Conservation (phyloP, 1,140 invertebrate species). For the Octopus bimaculoides region DNA sequence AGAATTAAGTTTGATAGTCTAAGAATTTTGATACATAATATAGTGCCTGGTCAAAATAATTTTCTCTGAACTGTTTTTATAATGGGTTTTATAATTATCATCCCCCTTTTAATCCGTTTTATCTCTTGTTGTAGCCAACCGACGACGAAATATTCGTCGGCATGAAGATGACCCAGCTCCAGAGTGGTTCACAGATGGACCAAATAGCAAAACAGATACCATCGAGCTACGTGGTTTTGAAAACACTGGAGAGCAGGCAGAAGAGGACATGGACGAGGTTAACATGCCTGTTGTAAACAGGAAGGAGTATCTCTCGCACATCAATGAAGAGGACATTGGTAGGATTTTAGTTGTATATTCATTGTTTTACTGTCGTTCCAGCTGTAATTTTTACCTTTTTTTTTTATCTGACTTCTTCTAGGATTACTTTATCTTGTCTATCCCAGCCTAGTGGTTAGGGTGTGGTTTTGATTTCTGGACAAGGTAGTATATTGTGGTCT, state of each 20-base stretch:
- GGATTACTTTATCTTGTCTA: too few species aligned
- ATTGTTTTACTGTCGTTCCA: too few species aligned
- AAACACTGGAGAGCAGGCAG: slow-evolving; percentile 58
- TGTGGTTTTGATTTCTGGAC: too few species aligned
- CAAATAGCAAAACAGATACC: slow-evolving; percentile 86
- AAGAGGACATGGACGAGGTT: slow-evolving; percentile 10
- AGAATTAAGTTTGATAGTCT: too few species aligned
- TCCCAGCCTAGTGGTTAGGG: too few species aligned
- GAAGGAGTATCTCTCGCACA: background rate
- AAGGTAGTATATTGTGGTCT: too few species aligned
- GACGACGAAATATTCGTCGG: slow-evolving; percentile 10
- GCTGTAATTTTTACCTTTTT: too few species aligned
- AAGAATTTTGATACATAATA: too few species aligned
- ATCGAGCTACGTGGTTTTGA: slow-evolving; percentile 91
- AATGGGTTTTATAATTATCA: background rate
- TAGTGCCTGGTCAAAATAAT: too few species aligned
- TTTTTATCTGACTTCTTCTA: too few species aligned
- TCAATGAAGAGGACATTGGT: slow-evolving; percentile 4
- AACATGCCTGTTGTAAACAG: background rate
- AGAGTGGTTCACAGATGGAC: slow-evolving; percentile 78
- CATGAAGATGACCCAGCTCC: slow-evolving; percentile 55
- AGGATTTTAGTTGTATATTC: background rate
- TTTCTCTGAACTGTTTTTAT: background rate
- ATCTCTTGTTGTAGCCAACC: background rate
- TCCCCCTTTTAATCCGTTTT: background rate